Evolutionary conservation across 1,140 invertebrate species (phyloP).

Genomic region (Sycobia sp.): DNA sequence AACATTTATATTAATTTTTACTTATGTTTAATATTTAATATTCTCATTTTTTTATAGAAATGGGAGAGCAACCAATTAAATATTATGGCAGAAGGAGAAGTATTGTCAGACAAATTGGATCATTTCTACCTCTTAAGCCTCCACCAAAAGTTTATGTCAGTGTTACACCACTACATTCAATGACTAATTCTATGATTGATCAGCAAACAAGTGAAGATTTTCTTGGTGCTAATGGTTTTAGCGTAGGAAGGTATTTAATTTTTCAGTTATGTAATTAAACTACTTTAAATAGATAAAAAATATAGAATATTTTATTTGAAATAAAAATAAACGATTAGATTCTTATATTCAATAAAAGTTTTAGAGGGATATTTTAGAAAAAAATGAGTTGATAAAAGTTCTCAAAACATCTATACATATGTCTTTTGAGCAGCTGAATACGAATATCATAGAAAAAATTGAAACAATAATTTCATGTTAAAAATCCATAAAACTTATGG

Average conservation of each 20-base stretch:
- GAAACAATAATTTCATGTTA: too few species aligned
- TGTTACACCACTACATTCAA: slow-evolving; percentile 59
- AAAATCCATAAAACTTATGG: too few species aligned
- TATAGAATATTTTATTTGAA: slow-evolving; percentile 2
- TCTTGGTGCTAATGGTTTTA: slow-evolving; percentile 46
- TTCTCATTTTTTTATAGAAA: too few species aligned
- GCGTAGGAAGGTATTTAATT: slow-evolving; percentile 44
- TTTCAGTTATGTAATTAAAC: slow-evolving; percentile 10
- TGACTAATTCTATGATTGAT: slow-evolving; percentile 61
- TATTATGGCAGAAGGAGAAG: slow-evolving; percentile 57
- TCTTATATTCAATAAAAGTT: too few species aligned
- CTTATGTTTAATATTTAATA: too few species aligned
- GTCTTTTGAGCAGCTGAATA: too few species aligned
- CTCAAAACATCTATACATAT: too few species aligned
- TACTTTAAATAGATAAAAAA: slow-evolving; percentile 20
- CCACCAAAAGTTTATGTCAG: slow-evolving; percentile 60
- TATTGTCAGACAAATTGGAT: slow-evolving; percentile 57
- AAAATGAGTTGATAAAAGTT: too few species aligned
- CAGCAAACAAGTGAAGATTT: slow-evolving; percentile 49
- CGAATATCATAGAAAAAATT: too few species aligned
- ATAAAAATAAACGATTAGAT: too few species aligned
- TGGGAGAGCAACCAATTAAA: slow-evolving; percentile 47
- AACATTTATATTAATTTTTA: too few species aligned
- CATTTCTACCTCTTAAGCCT: slow-evolving; percentile 56
- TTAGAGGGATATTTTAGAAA: too few species aligned